phyloP scores from a whole-genome alignment of 1,140 invertebrate genomes.

The Lepeophtheirus salmonis region DNA sequence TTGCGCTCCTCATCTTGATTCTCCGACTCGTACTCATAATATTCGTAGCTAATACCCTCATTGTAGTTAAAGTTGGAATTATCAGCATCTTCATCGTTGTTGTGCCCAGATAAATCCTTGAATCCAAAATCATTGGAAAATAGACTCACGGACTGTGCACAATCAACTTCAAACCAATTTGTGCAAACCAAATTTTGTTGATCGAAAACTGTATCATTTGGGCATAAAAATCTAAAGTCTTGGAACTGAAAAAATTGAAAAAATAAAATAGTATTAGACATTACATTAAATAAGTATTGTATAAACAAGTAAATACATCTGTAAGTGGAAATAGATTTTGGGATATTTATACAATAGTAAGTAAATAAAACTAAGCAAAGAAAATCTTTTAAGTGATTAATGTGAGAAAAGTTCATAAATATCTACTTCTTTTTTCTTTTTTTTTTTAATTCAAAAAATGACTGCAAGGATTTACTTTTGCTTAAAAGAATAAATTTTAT shows the following conservation, averaged over 20 bases:
- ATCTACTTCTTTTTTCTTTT: too few relatives aligned
- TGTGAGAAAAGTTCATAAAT: too few relatives aligned
- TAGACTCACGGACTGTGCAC: slow-evolving; percentile 51
- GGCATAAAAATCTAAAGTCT: slow-evolving; percentile 67
- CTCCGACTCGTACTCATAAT: slow-evolving; percentile 10
- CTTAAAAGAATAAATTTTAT: too few relatives aligned
- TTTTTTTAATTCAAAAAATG: too few relatives aligned
- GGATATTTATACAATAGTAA: neutral
- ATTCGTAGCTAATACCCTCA: slow-evolving; percentile 2
- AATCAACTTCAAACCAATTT: slow-evolving; percentile 70
- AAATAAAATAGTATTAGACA: neutral
- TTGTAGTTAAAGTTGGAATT: neutral
- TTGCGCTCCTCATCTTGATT: neutral
- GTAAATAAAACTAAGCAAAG: too few relatives aligned
- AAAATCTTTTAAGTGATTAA: too few relatives aligned
- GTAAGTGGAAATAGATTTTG: neutral
- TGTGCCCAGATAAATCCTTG: neutral
- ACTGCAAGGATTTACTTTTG: too few relatives aligned
- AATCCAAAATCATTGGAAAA: slow-evolving; percentile 42
- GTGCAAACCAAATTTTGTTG: slow-evolving; percentile 78
- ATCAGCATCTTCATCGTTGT: neutral
- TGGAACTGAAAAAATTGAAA: slow-evolving; percentile 36
- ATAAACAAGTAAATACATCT: neutral
- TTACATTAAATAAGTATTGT: slow-evolving; percentile 8
- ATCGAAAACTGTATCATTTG: slow-evolving; percentile 75